Percentiles rank a stretch among this genome's conserved stretches.
These are phyloP conservation scores for Heliconius nattereri DNA, from an alignment of 1,140 invertebrate genomes.

Conservation along the genomic window DNA sequence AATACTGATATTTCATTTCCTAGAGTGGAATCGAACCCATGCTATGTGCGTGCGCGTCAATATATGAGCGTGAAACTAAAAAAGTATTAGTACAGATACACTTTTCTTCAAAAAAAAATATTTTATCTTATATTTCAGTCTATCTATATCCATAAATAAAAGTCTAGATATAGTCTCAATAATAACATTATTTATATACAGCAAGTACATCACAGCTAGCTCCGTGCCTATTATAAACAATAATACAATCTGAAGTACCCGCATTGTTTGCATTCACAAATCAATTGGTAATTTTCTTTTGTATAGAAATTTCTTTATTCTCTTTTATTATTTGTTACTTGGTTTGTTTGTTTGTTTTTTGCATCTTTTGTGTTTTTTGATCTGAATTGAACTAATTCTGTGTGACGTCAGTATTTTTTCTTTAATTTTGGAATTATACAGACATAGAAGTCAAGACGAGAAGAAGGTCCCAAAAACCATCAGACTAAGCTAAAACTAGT, in stretches of 20 bases:
- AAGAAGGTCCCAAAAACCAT: no score
- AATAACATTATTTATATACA: background rate
- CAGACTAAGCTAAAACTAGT: no score
- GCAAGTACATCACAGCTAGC: background rate
- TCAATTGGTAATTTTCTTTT: slow-evolving; percentile 38
- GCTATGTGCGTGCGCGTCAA: no score
- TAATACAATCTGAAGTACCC: slow-evolving; percentile 5
- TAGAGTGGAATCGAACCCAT: no score
- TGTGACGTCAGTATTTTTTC: background rate
- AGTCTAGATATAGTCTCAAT: background rate
- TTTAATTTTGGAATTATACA: background rate
- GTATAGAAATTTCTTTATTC: slow-evolving; percentile 14
- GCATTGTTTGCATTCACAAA: slow-evolving; percentile 39
- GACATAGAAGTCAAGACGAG: no score
- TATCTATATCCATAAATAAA: no score
- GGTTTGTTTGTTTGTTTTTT: background rate
- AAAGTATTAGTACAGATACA: no score
- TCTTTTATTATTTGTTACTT: slow-evolving; percentile 1
- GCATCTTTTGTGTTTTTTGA: background rate
- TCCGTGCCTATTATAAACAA: slow-evolving; percentile 15
- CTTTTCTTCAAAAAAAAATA: no score
- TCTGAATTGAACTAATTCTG: background rate
- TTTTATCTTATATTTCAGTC: no score
- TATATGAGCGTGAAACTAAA: no score
- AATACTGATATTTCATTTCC: no score